Conservation (phyloP, 2,113 vertebrate genomes). For the Corythornis vintsioides region DNA sequence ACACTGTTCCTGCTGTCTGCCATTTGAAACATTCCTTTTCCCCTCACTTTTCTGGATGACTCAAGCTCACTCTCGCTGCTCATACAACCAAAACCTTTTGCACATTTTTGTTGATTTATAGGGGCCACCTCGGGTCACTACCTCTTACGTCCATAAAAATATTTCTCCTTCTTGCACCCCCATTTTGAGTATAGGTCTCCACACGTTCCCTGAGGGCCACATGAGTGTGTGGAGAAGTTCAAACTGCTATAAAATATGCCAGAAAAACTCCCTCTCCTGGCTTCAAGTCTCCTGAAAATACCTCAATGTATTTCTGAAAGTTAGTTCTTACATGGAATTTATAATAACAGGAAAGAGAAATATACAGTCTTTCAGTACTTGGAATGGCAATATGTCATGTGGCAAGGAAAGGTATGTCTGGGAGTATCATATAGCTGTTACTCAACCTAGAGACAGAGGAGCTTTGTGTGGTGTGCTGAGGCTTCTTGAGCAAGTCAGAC, state of each 20-base stretch:
- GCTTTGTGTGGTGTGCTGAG: constrained; percentile 70
- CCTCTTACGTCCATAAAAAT: neutral
- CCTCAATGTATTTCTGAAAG: constrained; percentile 52
- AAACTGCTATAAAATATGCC: constrained; percentile 5
- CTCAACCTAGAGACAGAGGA: constrained; percentile 74
- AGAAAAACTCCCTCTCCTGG: constrained; percentile 15
- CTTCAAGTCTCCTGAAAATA: constrained; percentile 57
- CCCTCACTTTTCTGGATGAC: neutral
- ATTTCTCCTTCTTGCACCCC: neutral
- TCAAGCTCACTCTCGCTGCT: neutral
- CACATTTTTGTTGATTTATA: constrained; percentile 35
- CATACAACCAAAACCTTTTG: neutral
- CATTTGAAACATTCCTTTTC: neutral
- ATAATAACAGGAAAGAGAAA: constrained; percentile 83
- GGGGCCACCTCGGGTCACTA: constrained; percentile 28
- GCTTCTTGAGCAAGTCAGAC: constrained; percentile 54
- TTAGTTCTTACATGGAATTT: constrained; percentile 74
- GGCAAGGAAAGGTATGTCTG: constrained; percentile 78
- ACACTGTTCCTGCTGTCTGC: neutral
- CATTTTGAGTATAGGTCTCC: neutral
- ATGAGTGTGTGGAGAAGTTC: neutral
- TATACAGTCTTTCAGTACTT: constrained; percentile 76
- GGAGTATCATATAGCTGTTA: constrained; percentile 80
- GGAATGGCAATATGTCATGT: constrained; percentile 75
- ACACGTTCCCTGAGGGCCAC: neutral